Percentiles rank a stretch among this genome's conserved stretches.
Conservation (phyloP, 2,888 invertebrate species). For the Cantharis nigra region DNA sequence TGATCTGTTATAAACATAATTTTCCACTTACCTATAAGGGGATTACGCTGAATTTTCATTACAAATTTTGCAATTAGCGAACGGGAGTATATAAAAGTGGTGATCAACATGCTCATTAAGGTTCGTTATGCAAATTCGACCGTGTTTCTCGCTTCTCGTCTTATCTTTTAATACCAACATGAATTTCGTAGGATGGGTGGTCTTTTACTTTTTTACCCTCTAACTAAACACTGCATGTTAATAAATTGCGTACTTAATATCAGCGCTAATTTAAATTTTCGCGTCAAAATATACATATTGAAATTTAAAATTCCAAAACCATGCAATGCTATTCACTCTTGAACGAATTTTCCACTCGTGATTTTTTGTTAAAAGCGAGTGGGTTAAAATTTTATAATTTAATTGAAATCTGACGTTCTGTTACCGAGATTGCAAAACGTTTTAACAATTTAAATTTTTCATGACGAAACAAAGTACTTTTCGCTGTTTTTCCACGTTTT, state of each 20-base stretch:
- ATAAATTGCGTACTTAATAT: background rate
- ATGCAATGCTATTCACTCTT: conserved; percentile 2
- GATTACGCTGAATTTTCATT: conserved; percentile 5
- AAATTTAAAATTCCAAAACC: conserved; percentile 1
- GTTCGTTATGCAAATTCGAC: conserved; percentile 28
- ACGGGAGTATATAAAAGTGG: conserved; percentile 16
- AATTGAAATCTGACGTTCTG: background rate
- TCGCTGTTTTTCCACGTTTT: background rate
- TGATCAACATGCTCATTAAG: conserved; percentile 26
- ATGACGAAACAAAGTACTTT: background rate
- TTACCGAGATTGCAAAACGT: background rate
- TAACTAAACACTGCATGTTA: background rate
- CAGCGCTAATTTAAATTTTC: background rate
- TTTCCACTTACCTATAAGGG: background rate
- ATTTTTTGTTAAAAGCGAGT: background rate
- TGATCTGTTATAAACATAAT: background rate
- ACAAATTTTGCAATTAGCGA: conserved; percentile 29
- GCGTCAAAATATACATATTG: background rate
- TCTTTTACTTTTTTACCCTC: conserved; percentile 1
- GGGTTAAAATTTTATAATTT: conserved; percentile 10
- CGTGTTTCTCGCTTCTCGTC: conserved; percentile 25
- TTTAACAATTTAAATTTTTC: background rate
- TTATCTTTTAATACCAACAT: conserved; percentile 17
- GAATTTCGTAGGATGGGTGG: conserved; percentile 16
- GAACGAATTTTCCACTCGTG: conserved; percentile 9